A percentile compares a stretch with the other conserved stretches of the same genome.
Evolutionary conservation across 2,888 invertebrate species (phyloP).

Genomic region (Odiellus spinosus): DNA sequence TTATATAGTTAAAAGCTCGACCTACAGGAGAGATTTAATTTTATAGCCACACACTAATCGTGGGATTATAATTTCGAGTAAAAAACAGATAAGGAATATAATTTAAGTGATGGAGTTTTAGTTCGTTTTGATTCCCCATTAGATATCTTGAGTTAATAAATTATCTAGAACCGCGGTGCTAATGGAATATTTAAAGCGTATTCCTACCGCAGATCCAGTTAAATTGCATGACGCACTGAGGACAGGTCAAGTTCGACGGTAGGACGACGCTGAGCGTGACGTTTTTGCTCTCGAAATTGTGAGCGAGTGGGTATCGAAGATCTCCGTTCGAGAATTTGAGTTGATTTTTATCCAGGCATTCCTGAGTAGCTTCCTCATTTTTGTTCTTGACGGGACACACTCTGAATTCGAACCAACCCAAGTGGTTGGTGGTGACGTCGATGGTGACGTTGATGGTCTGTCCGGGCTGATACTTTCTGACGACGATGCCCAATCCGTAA

Average conservation of each 20-base stretch:
- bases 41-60: no score
- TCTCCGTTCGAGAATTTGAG: slow-evolving; percentile 22
- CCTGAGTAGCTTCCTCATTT: slow-evolving; percentile 22
- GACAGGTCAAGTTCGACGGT: slow-evolving; percentile 24
- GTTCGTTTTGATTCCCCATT: no score
- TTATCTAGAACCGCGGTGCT: no score
- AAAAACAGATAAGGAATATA: no score
- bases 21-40: no score
- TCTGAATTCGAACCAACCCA: slow-evolving; percentile 28
- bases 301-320: not conserved
- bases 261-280: slow-evolving; percentile 17
- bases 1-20: no score
- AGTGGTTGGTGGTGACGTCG: slow-evolving; percentile 28
- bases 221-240: slow-evolving; percentile 30
- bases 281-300: not conserved
- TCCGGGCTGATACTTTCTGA: slow-evolving; percentile 25
- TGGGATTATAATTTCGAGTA: no score
- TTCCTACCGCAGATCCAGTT: slow-evolving; percentile 22
- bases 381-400: slow-evolving; percentile 25
- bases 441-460: slow-evolving; percentile 7
- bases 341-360: slow-evolving; percentile 25
- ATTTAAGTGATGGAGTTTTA: no score
- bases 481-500: slow-evolving; percentile 26
- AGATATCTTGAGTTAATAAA: no score
- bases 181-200: no score